Percentiles rank a stretch among this genome's conserved stretches.
Conservation (phyloP, 2,888 invertebrate species). For the Platynereis dumerilii region DNA sequence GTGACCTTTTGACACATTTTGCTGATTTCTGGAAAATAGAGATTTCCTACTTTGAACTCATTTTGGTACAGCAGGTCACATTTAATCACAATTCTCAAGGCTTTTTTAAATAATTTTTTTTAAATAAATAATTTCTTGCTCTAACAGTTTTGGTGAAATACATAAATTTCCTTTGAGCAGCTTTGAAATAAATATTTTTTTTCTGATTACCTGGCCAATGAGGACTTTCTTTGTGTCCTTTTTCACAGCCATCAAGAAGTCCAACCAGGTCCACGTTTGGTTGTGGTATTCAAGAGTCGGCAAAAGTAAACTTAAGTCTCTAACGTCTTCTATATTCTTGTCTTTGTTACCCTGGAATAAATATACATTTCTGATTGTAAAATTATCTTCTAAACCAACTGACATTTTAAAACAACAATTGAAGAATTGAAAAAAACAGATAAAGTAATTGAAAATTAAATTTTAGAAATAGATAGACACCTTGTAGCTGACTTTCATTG, state of each 20-base stretch:
- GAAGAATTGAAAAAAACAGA: too few relatives aligned
- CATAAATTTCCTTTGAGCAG: too few relatives aligned
- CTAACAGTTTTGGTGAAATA: too few relatives aligned
- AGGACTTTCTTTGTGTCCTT: constrained; percentile 88
- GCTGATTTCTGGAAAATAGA: too few relatives aligned
- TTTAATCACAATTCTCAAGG: too few relatives aligned
- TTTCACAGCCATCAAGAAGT: constrained; percentile 92
- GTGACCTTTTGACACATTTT: too few relatives aligned
- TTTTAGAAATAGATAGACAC: constrained; percentile 42
- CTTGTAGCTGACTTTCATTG: constrained; percentile 75
- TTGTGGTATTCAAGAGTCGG: constrained; percentile 98
- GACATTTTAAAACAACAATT: neutral
- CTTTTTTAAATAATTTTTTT: too few relatives aligned
- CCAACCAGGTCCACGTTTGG: constrained; percentile 99
- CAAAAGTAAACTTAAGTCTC: constrained; percentile 90
- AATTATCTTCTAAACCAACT: neutral
- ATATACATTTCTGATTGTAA: neutral
- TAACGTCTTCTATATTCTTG: constrained; percentile 95
- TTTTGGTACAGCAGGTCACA: too few relatives aligned
- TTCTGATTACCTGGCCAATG: constrained; percentile 80
- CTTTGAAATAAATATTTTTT: too few relatives aligned
- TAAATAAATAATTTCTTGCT: too few relatives aligned
- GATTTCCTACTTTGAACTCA: too few relatives aligned
- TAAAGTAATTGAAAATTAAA: too few relatives aligned
- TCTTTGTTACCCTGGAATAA: constrained; percentile 82